Evolutionary conservation across 2,113 vertebrate species (phyloP).

Genomic region (Brienomyrus brachyistius): DNA sequence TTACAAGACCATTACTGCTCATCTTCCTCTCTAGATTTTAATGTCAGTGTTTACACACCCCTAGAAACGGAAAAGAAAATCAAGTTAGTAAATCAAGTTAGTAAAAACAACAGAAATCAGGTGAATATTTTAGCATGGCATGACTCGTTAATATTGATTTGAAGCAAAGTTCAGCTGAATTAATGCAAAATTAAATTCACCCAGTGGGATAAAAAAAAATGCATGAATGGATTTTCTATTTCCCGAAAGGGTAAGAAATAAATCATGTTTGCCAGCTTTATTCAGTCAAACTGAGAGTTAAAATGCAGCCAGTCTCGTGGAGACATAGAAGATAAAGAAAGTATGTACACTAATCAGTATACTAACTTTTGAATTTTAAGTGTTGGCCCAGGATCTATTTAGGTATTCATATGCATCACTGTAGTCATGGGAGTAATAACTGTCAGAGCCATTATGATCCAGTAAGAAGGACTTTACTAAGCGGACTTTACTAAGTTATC

Average conservation of each 20-base stretch:
- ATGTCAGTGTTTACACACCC: background rate
- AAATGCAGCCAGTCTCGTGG: background rate
- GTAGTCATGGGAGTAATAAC: background rate
- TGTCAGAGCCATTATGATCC: background rate
- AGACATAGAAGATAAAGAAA: background rate
- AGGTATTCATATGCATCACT: background rate
- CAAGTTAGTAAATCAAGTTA: background rate
- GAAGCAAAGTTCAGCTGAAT: background rate
- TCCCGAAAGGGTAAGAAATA: background rate
- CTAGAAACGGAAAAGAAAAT: background rate
- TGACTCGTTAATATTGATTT: background rate
- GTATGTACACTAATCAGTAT: background rate
- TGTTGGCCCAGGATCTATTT: background rate
- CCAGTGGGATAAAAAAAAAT: background rate
- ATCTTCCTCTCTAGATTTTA: background rate
- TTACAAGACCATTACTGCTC: background rate
- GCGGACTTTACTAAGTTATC: background rate
- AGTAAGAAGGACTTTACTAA: background rate
- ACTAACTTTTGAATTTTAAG: background rate
- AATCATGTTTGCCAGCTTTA: background rate
- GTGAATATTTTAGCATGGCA: background rate
- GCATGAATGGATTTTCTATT: background rate
- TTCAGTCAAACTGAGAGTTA: background rate
- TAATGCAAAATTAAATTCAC: background rate
- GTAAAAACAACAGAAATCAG: background rate